Base-by-base conservation (phyloP, 2,797 vertebrate genomes). In the Schizopygopsis pylzovi region DNA sequence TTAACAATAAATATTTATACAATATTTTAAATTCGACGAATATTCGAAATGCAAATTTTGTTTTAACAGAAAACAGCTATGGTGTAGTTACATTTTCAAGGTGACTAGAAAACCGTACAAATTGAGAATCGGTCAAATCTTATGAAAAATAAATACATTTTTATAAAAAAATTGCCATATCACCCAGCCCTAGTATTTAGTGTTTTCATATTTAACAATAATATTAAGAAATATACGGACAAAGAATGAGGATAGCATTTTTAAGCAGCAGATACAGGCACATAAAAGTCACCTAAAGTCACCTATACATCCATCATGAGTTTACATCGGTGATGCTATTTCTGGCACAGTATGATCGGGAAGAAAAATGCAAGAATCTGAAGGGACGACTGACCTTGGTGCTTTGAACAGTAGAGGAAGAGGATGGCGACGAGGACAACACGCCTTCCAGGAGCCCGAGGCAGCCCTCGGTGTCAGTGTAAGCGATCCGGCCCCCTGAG, bases 381-480 rank as follows among this genome's bases (percentile, higher is more conserved):
- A 68, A 54, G 11, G 3, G 37, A 72, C 33, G 11, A 93, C 95
- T 93, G 80, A 94, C 94, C 82, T 89, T 91, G 67, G 90, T 56
- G 63, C 87, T 91, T 71, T 91, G 95, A 16, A 3, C 79, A 11
- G 0, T 52, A 41, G 79, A 63, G 2, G 88, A 59, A 0, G 83
- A 45, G 33, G 92, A 87, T 28, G 79, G 37, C 25, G 86, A 86
- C 0, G 88, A 72, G 16, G 89, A 90, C 85, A 93, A 83, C 1
- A 99, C 79, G 6, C 95, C 93, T 37, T 99, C 97, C 90, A 99
- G 87, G n/a, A 99, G 92, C 0, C 98, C 97, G 86, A 99, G 93
- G 71, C 98, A 97, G 88, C 98, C 98, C 94, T 99, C 96, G 0
- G 92, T 96, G 90, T 99, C 98, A 0, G 98, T 98, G 91, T 98